Evolutionary conservation across 2,888 invertebrate genomes (phyloP).

Genomic region (Eupithecia vulgata): DNA sequence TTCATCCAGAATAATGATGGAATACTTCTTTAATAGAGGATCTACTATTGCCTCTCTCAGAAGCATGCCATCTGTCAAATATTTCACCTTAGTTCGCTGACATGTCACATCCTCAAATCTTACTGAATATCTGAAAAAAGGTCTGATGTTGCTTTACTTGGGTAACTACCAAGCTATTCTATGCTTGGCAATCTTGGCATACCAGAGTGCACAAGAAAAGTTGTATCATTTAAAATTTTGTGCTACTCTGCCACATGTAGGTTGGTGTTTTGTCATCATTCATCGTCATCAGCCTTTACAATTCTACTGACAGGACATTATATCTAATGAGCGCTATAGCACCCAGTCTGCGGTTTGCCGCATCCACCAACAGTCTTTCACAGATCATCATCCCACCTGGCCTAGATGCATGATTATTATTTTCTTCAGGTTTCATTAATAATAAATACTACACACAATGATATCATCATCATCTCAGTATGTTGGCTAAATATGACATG

Average conservation of each 20-base stretch:
- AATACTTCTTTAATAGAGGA: constrained; percentile 89
- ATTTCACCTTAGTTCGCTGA: constrained; percentile 92
- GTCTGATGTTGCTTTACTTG: neutral
- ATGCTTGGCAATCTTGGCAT: neutral
- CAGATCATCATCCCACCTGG: too few relatives aligned
- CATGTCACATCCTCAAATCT: constrained; percentile 96
- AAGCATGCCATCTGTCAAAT: constrained; percentile 97
- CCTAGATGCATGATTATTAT: too few relatives aligned
- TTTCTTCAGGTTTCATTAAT: neutral
- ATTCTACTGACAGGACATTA: too few relatives aligned
- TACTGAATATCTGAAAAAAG: constrained; percentile 87
- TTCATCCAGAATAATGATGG: constrained; percentile 94
- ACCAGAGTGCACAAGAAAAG: neutral
- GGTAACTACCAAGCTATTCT: too few relatives aligned
- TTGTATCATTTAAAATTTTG: neutral
- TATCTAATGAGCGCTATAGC: too few relatives aligned
- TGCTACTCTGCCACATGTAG: too few relatives aligned
- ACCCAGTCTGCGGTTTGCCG: too few relatives aligned
- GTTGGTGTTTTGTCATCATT: too few relatives aligned
- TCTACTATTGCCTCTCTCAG: constrained; percentile 94
- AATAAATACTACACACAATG: neutral
- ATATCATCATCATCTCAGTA: neutral
- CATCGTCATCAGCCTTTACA: too few relatives aligned
- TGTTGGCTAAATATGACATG: neutral
- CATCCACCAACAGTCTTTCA: too few relatives aligned